Base-by-base conservation (phyloP, 2,797 vertebrate species). In the Morus bassanus region DNA sequence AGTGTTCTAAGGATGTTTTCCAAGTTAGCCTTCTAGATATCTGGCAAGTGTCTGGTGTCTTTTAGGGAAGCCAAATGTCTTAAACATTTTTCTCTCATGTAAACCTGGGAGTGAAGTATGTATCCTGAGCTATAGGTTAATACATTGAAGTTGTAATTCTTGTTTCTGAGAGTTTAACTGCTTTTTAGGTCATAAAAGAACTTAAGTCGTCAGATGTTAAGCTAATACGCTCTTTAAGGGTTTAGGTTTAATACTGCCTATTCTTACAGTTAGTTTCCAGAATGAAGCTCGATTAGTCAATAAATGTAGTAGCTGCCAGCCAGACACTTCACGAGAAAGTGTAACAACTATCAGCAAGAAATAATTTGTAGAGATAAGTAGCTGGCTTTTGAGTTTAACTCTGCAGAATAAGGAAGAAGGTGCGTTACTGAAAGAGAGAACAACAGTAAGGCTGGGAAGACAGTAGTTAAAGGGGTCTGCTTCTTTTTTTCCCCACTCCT, bases 1-100 rank as follows among this genome's bases (percentile, higher is more conserved):
- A 51, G 65, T 80, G 9, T 94, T 96, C 83, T 89, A 15, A 45
- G 57, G 56, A 69, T 94, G 77, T 35, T 91, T 92, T 72, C 69
- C 61, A 76, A 65, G 10, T 86, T 86, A 88, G 25, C 24, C 35
- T 82, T 83, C 31, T 45, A 23, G 3, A 5, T 56, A 70, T 35
- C 53, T 85, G 61, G 54, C 54, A 39, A 81, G 9, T 46, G 35
- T 61, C 50, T 94, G 46, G 6, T 79, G 16, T 59, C 50, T 54
- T 53, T 33, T 18, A 68, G 53, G 57, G 43, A 80, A 67, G 35
- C 9, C 19, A 51, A 18, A 28, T 16, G 27, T 65, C 43, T 54
- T 50, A 43, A 63, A 43, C 18, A 0, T 13, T 72, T 68, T 68
- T 78, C 28, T 67, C 80, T 35, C 7, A 1, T 22, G 24, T 91